These are phyloP conservation scores for Phocides pigmalion DNA, from an alignment of 1,140 invertebrate species.

Conservation along the genomic window DNA sequence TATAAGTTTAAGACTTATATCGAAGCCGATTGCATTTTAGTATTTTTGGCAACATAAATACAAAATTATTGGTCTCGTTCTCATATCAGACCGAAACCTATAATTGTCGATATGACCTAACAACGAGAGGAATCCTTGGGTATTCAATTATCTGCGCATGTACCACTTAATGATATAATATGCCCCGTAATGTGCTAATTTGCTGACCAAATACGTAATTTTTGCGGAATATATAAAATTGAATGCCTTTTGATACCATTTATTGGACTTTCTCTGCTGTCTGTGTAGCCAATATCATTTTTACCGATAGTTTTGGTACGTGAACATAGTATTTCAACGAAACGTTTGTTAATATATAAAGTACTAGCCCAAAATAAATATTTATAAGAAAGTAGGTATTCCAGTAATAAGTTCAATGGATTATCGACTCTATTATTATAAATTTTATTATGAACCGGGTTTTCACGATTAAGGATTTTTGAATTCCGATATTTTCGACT, in stretches of 20 bases:
- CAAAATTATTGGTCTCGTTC: constrained; percentile 11
- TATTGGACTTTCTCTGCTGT: not conserved
- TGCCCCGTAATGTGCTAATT: constrained; percentile 17
- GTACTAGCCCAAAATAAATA: too few species aligned
- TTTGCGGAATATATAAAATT: not conserved
- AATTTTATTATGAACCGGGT: too few species aligned
- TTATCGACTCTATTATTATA: too few species aligned
- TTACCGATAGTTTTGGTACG: too few species aligned
- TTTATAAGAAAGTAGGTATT: too few species aligned
- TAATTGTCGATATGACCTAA: constrained; percentile 27
- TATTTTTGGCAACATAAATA: constrained; percentile 2
- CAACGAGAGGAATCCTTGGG: constrained; percentile 11
- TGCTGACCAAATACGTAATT: constrained; percentile 17
- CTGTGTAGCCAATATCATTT: not conserved
- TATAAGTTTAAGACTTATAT: not conserved
- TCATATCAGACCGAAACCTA: constrained; percentile 14
- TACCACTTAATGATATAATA: constrained; percentile 6
- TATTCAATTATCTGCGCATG: constrained; percentile 26
- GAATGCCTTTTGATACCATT: not conserved
- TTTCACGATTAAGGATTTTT: too few species aligned
- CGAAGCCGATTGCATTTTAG: not conserved
- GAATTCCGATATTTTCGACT: too few species aligned
- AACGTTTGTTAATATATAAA: too few species aligned
- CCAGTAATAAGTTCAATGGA: too few species aligned
- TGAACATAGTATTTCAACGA: too few species aligned